A percentile compares a stretch with the other conserved stretches of the same genome.
These are phyloP conservation scores for Scolopax rusticola DNA, from an alignment of 2,797 vertebrate species.

Conservation along the genomic window DNA sequence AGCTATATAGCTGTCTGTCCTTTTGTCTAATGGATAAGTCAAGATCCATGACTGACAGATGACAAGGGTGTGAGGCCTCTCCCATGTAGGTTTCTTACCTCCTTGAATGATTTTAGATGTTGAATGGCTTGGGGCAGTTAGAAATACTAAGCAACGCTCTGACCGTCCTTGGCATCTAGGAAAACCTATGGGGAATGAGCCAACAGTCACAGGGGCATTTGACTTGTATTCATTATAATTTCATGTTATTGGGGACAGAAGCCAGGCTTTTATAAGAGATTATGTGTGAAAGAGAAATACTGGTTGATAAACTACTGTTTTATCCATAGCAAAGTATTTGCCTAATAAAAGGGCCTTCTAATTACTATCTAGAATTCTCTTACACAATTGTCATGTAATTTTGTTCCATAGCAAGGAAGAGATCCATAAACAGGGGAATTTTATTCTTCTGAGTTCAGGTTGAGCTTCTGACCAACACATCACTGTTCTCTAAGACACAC, in stretches of 20 bases:
- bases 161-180: not conserved
- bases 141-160: not conserved
- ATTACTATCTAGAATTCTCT: not conserved
- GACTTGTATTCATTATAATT: not conserved
- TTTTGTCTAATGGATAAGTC: not conserved
- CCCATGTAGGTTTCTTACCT: not conserved
- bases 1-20: accelerated
- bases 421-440: not conserved
- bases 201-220: not conserved
- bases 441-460: not conserved
- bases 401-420: not conserved
- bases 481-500: not conserved
- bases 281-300: not conserved
- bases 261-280: not conserved
- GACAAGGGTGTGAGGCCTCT: not conserved
- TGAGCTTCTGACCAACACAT: not conserved
- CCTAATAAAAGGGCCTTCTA: not conserved
- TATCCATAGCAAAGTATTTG: not conserved
- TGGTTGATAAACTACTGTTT: not conserved
- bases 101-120: not conserved
- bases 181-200: not conserved
- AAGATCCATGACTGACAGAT: not conserved
- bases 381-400: not conserved
- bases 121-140: not conserved
- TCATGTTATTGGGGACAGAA: not conserved